These are phyloP conservation scores for Mythimna impura DNA, from an alignment of 2,888 invertebrate species.

Conservation along the genomic window DNA sequence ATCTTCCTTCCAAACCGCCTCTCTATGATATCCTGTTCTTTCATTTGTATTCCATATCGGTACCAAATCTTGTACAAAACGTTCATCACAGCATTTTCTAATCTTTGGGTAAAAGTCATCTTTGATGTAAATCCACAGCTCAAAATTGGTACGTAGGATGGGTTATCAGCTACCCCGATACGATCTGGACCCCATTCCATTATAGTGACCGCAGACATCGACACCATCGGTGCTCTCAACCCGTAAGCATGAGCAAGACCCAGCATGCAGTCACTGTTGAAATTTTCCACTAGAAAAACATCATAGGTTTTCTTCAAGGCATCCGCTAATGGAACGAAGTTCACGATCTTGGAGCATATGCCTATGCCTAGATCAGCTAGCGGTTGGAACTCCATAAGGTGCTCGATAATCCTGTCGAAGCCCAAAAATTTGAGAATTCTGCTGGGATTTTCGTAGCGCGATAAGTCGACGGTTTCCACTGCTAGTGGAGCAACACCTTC, in stretches of 20 bases:
- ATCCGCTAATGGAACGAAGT: constrained; percentile 29
- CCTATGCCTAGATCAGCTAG: constrained; percentile 19
- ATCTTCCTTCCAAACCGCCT: constrained; percentile 85
- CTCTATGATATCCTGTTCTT: constrained; percentile 82
- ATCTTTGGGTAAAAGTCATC: constrained; percentile 88
- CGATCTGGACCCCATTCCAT: constrained; percentile 37
- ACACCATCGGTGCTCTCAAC: constrained; percentile 17
- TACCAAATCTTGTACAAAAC: constrained; percentile 78
- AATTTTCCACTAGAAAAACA: constrained; percentile 91
- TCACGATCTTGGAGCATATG: constrained; percentile 30
- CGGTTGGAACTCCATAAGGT: constrained; percentile 30
- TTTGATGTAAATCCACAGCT: constrained; percentile 85
- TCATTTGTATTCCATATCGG: constrained; percentile 74
- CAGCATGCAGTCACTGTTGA: constrained; percentile 92
- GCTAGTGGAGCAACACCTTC: constrained; percentile 16
- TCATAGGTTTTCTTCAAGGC: constrained; percentile 76
- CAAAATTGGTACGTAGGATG: constrained; percentile 88
- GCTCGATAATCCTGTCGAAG: constrained; percentile 15
- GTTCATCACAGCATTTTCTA: constrained; percentile 80
- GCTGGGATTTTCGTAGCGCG: background rate
- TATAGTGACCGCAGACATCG: background rate
- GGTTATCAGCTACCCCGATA: constrained; percentile 26
- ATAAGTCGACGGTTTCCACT: constrained; percentile 10
- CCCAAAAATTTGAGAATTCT: constrained; percentile 23
- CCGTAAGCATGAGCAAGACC: constrained; percentile 90